Evolutionary conservation across 2,888 invertebrate species (phyloP), one percentile per base, ranked within the genome.

Genomic region (Aromia moschata): DNA sequence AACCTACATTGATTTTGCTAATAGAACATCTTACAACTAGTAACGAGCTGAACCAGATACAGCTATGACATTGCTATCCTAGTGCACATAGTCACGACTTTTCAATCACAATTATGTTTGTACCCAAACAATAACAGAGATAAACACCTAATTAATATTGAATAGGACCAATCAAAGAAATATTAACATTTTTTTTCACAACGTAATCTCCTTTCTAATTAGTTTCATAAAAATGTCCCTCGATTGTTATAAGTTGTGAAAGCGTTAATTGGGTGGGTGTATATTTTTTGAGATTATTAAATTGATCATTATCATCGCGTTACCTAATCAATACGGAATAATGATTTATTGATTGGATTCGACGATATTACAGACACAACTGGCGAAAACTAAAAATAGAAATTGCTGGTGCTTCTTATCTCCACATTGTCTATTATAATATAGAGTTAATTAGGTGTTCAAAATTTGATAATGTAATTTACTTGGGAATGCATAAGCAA

Each of bases 391-490:
- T 59, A 64, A 59, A 61, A 18, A 41, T 51, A 56, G 38, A 38
- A 49, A 56, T 51, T 60, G 52, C 51, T 58, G 57, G 46, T 49
- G 56, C 47, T 56, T 56, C 56, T 55, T 60, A 56, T 56, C 40
- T 65, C 60, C 54, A 58, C 20, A 49, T 31, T 31, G 31, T 16
- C 20, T 52, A 37, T 52, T 31, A 12, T 57, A n/a, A 30, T 58
- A 47, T 36, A 51, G 57, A 59, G 64, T 62, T 66, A 67, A 68
- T 68, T 70, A 62, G 62, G 67, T 69, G 65, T 60, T 62, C 60
- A 60, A 56, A 69, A 69, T 70, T 64, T 63, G 62, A 72, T 70
- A 70, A 69, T 70, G 68, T 62, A 70, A 70, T 70, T 70, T 70
- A 65, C 62, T 64, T 62, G 60, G 64, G 69, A 70, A 70, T 69